A percentile compares a stretch with the other conserved stretches of the same genome.
Evolutionary conservation across 2,888 invertebrate species (phyloP).

Genomic region (Eurytoma adleriae): DNA sequence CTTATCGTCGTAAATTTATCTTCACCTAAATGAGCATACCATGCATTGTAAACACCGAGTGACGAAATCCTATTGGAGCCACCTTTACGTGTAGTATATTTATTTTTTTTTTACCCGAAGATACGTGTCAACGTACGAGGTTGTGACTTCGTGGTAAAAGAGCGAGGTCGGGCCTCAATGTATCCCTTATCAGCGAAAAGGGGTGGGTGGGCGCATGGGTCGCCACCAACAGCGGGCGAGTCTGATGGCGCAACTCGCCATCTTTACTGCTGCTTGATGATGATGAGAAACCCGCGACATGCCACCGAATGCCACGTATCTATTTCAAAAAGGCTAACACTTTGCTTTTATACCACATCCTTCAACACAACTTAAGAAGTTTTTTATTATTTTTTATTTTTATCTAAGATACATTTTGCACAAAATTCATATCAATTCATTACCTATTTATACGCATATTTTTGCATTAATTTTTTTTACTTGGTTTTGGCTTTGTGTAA

Average conservation of each 20-base stretch:
- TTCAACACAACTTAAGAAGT: not conserved
- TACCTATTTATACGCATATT: too few species aligned
- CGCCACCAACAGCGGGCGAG: slow-evolving; percentile 57
- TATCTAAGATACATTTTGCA: too few species aligned
- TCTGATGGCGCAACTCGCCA: slow-evolving; percentile 61
- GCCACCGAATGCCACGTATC: slow-evolving; percentile 60
- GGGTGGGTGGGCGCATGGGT: slow-evolving; percentile 14
- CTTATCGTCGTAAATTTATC: too few species aligned
- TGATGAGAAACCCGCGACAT: slow-evolving; percentile 65
- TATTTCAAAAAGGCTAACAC: slow-evolving; percentile 14
- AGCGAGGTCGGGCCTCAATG: slow-evolving; percentile 19
- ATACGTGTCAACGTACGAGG: slow-evolving; percentile 13
- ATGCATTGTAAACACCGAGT: too few species aligned
- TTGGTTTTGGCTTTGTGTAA: too few species aligned
- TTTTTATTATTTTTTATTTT: too few species aligned
- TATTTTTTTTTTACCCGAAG: slow-evolving; percentile 19
- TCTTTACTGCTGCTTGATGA: slow-evolving; percentile 65
- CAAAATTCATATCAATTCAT: too few species aligned
- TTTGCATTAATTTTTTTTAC: too few species aligned
- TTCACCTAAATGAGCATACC: too few species aligned
- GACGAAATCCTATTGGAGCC: too few species aligned
- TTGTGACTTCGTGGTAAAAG: slow-evolving; percentile 41
- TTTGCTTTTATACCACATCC: not conserved
- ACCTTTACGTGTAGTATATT: not conserved
- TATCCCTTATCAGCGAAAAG: slow-evolving; percentile 73